Evolutionary conservation across 2,797 vertebrate species (phyloP), one percentile per base, ranked within the genome.

Genomic region (Pagetopsis macropterus): DNA sequence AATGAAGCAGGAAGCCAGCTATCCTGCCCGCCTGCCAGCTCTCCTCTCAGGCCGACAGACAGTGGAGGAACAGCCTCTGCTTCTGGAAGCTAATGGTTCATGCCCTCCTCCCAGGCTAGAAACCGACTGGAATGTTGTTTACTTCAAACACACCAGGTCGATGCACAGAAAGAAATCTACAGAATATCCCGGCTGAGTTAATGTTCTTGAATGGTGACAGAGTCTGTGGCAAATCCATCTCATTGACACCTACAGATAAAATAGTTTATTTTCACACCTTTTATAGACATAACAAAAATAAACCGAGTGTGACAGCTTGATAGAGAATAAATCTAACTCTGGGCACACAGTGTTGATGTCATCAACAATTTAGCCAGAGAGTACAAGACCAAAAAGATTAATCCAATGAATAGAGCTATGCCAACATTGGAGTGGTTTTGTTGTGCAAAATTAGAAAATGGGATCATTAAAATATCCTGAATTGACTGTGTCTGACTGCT

Each of bases 121-220:
- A 84, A 88, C 84, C 80, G 75, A 86, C 81, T 84, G 86, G 86
- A 91, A 91, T 89, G 89, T 90, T 92, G 90, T 91, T 90, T 89
- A 89, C 88, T 84, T 84, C 83, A 78, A 84, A 83, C 87, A 74
- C 87, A 87, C 80, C 87, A 78, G 78, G 87, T 56, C 6, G 5
- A 76, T 52, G 3, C 70, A 41, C 51, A 51, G 48, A 37, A 44
- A 78, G 80, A 56, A 74, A 78, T 88, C 77, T 65, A 78, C 72
- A 65, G 45, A 84, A 55, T 40, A 66, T 70, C n/a, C 44, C 37
- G 27, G 51, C 65, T 75, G 71, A 70, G 62, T 78, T 82, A 56
- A 82, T 79, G 71, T 80, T 75, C 59, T 59, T 66, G 4, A 61
- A 72, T 44, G 58, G 64, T 33, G 57, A 77, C 41, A 79, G 69